Base-by-base conservation (phyloP, 2,888 invertebrate genomes). In the Hirtodrosophila alboralis region DNA sequence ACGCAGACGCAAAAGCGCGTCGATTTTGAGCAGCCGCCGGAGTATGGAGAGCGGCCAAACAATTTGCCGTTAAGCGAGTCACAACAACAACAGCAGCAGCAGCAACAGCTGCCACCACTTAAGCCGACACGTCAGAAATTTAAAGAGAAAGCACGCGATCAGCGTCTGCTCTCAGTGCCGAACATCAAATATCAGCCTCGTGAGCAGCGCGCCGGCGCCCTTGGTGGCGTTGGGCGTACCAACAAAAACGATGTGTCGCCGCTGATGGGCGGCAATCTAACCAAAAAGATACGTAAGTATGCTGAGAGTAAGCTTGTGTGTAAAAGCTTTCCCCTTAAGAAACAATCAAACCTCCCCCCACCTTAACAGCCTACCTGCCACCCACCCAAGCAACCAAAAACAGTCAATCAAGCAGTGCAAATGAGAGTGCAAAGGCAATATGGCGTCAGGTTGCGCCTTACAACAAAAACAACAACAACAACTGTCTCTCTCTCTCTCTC, bases 261-360 rank as follows among this genome's bases (percentile, higher is more conserved):
- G 56, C 91, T 94, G 66, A 94, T 95, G 92, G 93, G 95, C 83
- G 94, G 95, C 89, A 94, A 92, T 92, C 92, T 96, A 84, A 95
- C 95, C 92, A 93, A 96, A 90, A 94, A 95, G 92, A 95, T 96
- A 94, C 95, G 96, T 96, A 95, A 96, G 96, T 96, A 93, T 92
- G 72, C 34, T 13, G n/a, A n/a, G n/a, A n/a, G 36, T 36, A 44
- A 14, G 38, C 26, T 43, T 8, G 41, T 34, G 28, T 28, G 28
- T 37, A 31, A 44, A 44, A 44, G 30, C 33, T 23, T 34, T 2
- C 23, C 23, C 23, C 7, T 23, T 8, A 23, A 23, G 8, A 23
- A 23, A 23, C 6, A 23, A 23, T 2, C 23, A 2, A 23, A 23
- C 18, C 18, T n/a, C n/a, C n/a, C n/a, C n/a, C n/a, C n/a, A n/a